Percentiles rank a stretch among this genome's conserved stretches.
phyloP scores from a whole-genome alignment of 1,140 invertebrate genomes.

The Cyrtorhinus lividipennis region DNA sequence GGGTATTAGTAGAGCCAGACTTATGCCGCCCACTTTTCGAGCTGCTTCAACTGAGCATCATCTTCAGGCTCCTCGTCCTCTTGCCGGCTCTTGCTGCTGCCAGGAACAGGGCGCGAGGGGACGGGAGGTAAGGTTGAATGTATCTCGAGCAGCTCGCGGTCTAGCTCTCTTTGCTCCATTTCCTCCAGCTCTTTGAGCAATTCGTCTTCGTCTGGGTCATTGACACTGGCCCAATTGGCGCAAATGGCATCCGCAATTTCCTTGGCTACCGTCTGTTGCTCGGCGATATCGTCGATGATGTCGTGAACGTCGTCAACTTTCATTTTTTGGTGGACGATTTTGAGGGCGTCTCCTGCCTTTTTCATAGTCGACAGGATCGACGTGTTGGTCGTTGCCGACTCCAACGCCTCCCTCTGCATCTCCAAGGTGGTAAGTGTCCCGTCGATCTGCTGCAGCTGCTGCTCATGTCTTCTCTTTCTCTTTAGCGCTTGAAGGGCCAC shows the following conservation, averaged over 20 bases:
- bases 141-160: slow-evolving; percentile 56
- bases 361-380: slow-evolving; percentile 95
- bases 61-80: slow-evolving; percentile 52
- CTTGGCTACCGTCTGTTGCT: slow-evolving; percentile 94
- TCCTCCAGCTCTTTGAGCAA: slow-evolving; percentile 65
- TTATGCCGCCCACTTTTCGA: slow-evolving; percentile 49
- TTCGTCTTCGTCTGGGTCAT: slow-evolving; percentile 75
- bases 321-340: slow-evolving; percentile 89
- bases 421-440: slow-evolving; percentile 96
- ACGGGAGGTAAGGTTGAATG: slow-evolving; percentile 27
- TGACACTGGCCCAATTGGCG: slow-evolving; percentile 86
- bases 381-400: slow-evolving; percentile 96
- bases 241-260: slow-evolving; percentile 98
- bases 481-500: slow-evolving; percentile 93
- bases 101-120: slow-evolving; percentile 36
- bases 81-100: slow-evolving; percentile 38
- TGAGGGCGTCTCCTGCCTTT: slow-evolving; percentile 89
- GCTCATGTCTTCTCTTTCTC: slow-evolving; percentile 94
- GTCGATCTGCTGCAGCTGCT: slow-evolving; percentile 95
- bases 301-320: slow-evolving; percentile 96
- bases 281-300: slow-evolving; percentile 98
- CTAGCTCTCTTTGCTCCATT: slow-evolving; percentile 67
- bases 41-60: slow-evolving; percentile 39
- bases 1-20: too few species aligned
- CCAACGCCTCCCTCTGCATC: slow-evolving; percentile 91